Evolutionary conservation across 2,113 vertebrate genomes (phyloP).

Genomic region (Otolemur garnettii): DNA sequence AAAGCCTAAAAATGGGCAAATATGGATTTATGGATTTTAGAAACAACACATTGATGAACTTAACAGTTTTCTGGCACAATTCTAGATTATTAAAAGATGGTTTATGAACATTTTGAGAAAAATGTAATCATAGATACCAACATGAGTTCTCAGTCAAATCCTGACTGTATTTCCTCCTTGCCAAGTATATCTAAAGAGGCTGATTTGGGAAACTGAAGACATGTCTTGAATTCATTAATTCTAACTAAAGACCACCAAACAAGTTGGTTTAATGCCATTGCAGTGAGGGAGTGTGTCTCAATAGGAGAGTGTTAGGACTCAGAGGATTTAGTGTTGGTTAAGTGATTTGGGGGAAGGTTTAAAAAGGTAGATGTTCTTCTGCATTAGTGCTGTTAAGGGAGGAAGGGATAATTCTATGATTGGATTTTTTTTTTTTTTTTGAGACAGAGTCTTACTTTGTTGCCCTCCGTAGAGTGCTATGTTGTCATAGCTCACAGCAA

Average conservation of each 20-base stretch:
- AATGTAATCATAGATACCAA: slow-evolving; percentile 61
- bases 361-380: not conserved
- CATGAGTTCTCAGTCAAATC: slow-evolving; percentile 54
- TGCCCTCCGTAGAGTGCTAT: no score
- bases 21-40: slow-evolving; percentile 61
- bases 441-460: no score
- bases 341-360: not conserved
- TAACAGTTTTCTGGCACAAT: slow-evolving; percentile 60
- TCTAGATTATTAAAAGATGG: slow-evolving; percentile 74
- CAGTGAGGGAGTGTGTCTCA: not conserved
- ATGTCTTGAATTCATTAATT: not conserved
- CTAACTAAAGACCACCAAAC: not conserved
- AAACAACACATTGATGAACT: slow-evolving; percentile 57
- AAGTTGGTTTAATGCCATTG: not conserved
- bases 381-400: not conserved
- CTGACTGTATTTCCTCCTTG: slow-evolving; percentile 33
- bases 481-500: no score
- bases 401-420: not conserved
- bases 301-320: not conserved
- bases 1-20: slow-evolving; percentile 20
- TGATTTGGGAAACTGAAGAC: slow-evolving; percentile 7
- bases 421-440: no score
- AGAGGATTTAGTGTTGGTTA: not conserved
- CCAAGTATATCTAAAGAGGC: slow-evolving; percentile 46
- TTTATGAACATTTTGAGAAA: slow-evolving; percentile 58